Evolutionary conservation across 2,888 invertebrate species (phyloP), one percentile per base, ranked within the genome.

Genomic region (Drosophila kokeensis): DNA sequence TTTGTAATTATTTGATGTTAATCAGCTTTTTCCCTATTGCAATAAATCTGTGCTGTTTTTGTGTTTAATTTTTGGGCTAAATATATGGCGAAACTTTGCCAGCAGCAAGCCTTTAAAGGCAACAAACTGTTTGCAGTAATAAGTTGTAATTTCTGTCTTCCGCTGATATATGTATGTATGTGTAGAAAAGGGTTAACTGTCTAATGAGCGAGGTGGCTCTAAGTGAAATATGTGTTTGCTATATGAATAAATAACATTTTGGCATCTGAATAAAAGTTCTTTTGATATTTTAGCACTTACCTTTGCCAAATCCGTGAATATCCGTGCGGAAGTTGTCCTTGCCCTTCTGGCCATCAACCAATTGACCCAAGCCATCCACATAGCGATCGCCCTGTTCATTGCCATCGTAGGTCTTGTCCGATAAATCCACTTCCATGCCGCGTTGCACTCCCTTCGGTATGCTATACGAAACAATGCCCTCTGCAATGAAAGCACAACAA

Each of bases 381-480:
- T 95, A 94, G 79, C 94, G 94, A 82, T 95, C 95, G 69, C 93
- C 94, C 88, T 95, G 95, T 84, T 95, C 95, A 68, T 94, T 93
- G 52, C 97, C 97, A 92, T 97, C 97, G 93, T 97, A 97, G 30
- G 95, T 96, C 81, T 95, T 94, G 94, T 97, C 97, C 69, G 95
- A 95, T 64, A 97, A 94, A 93, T 97, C 96, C 85, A 97, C 94
- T 90, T 96, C 96, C 72, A 95, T 94, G 63, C 96, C 94, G 90
- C 96, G 95, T 73, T 95, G 94, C 59, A 95, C 94, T 86, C 96
- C 96, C 93, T 96, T 96, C 34, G 96, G 96, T 94, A 96, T 96
- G 82, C 95, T 95, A 93, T 98, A 98, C 78, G 96, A 96, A 83
- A 97, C 93, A 75, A 97, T 94, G 70, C 96, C 96, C 92, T 96